These are phyloP conservation scores for Grantiella picta DNA, from an alignment of 2,113 vertebrate genomes.

Conservation along the genomic window DNA sequence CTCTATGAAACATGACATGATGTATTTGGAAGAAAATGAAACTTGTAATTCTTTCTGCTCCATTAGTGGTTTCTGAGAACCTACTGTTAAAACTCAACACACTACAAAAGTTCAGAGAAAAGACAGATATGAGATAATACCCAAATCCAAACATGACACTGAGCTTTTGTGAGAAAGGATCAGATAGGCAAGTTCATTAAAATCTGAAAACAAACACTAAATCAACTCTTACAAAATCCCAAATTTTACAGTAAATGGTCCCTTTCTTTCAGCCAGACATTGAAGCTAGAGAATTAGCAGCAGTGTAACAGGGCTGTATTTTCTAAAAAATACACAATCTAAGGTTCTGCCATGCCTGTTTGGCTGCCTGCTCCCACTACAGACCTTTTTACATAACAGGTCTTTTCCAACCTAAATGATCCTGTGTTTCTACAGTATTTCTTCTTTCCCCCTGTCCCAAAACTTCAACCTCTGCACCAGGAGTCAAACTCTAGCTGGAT, in stretches of 20 bases:
- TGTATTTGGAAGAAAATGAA: slow-evolving; percentile 3
- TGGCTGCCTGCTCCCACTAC: background rate
- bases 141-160: accelerated
- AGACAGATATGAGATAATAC: background rate
- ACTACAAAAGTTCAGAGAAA: background rate
- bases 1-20: background rate
- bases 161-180: background rate
- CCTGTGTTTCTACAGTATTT: background rate
- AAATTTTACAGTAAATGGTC: background rate
- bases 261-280: background rate
- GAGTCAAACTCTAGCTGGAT: background rate
- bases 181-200: background rate
- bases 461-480: background rate
- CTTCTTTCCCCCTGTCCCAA: no score
- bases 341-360: background rate
- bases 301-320: background rate
- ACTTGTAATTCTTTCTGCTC: background rate
- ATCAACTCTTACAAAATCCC: background rate
- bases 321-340: background rate
- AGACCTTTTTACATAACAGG: background rate
- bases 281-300: background rate
- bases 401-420: background rate
- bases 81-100: background rate
- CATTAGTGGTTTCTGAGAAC: background rate
- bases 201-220: background rate